phyloP scores from a whole-genome alignment of 2,888 invertebrate genomes.

The Choreutis nemorana region DNA sequence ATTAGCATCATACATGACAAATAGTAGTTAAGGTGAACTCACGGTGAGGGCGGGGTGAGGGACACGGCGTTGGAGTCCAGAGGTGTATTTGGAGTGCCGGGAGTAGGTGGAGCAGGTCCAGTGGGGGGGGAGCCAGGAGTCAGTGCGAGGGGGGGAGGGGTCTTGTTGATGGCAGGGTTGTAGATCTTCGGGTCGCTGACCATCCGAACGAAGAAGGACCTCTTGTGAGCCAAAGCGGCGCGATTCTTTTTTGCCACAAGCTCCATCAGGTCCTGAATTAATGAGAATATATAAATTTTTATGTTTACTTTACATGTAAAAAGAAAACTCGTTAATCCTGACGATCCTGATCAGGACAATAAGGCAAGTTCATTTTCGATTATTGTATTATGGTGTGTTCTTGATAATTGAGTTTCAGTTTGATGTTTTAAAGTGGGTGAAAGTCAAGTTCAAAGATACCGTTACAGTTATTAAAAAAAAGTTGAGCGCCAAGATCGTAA shows the following conservation, averaged over 20 bases:
- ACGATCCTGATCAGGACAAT: no score
- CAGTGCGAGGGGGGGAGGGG: conserved; percentile 68
- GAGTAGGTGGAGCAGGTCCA: conserved; percentile 34
- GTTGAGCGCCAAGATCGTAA: no score
- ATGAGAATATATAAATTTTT: not conserved
- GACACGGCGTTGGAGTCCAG: conserved; percentile 22
- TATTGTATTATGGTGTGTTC: no score
- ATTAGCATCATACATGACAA: not conserved
- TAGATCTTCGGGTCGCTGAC: conserved; percentile 97
- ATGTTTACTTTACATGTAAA: no score
- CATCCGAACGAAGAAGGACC: conserved; percentile 97
- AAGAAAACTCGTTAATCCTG: no score
- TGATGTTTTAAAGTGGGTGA: no score
- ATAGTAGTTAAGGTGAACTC: conserved; percentile 13
- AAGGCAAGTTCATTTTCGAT: no score
- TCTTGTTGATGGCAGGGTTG: conserved; percentile 88
- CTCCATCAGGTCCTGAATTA: conserved; percentile 73
- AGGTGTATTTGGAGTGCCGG: conserved; percentile 40
- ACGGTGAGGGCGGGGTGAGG: conserved; percentile 37
- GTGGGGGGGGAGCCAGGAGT: conserved; percentile 52
- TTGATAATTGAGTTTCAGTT: no score
- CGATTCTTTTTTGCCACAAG: conserved; percentile 77
- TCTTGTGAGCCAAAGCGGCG: conserved; percentile 86
- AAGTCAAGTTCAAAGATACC: no score
- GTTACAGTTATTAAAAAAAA: no score